Conservation (phyloP, 2,888 invertebrate species). For the Drosophila peninsularis region DNA sequence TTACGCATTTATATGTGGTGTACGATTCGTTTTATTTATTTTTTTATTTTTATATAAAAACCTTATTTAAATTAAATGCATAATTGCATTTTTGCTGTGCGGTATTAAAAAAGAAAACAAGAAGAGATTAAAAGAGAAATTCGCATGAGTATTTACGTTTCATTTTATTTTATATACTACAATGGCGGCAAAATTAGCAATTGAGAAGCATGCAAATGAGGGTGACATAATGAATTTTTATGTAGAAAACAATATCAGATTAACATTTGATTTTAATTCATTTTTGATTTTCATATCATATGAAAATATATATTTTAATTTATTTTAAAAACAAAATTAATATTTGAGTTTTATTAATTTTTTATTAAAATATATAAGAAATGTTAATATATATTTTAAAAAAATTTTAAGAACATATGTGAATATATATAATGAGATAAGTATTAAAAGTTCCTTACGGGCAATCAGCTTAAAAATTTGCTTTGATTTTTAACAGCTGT, state of each 20-base stretch:
- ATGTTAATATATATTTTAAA: background rate
- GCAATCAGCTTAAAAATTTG: slow-evolving; percentile 22
- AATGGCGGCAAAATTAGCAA: slow-evolving; percentile 1
- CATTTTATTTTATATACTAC: slow-evolving; percentile 25
- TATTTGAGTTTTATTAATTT: background rate
- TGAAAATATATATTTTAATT: background rate
- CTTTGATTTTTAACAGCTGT: slow-evolving; percentile 5
- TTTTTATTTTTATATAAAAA: slow-evolving; percentile 19
- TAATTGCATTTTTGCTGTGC: slow-evolving; percentile 55
- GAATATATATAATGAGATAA: no score
- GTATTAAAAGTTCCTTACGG: background rate
- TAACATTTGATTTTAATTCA: background rate
- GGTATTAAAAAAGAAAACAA: slow-evolving; percentile 35
- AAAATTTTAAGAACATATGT: background rate
- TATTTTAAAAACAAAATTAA: background rate
- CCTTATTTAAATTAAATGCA: slow-evolving; percentile 53
- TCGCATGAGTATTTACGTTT: slow-evolving; percentile 53
- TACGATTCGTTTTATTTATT: slow-evolving; percentile 15
- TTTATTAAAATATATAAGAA: background rate
- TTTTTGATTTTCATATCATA: background rate
- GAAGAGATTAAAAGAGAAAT: slow-evolving; percentile 51
- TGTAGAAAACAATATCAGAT: background rate
- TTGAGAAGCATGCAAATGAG: slow-evolving; percentile 13
- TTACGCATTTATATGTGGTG: slow-evolving; percentile 56
- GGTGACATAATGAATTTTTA: slow-evolving; percentile 9